phyloP scores from a whole-genome alignment of 2,888 invertebrate genomes.

The Drosophila mettleri region DNA sequence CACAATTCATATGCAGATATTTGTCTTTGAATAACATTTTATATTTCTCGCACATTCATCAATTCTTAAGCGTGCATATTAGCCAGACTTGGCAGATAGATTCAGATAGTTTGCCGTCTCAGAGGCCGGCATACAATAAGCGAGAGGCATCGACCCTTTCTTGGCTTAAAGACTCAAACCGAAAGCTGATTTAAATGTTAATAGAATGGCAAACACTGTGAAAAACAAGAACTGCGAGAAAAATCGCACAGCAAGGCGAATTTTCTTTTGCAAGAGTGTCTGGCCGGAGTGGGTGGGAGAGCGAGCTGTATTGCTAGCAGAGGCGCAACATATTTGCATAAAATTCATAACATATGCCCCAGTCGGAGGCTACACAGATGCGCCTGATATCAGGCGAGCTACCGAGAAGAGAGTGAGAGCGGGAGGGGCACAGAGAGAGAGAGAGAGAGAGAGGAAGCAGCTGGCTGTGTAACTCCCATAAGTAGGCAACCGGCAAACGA shows the following conservation, averaged over 20 bases:
- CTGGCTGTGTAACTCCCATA: constrained; percentile 1
- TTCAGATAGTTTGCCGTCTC: neutral
- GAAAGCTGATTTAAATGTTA: constrained; percentile 64
- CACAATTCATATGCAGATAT: too few species aligned
- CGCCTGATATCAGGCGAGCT: neutral
- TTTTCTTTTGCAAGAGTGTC: constrained; percentile 29
- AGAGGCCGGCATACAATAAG: neutral
- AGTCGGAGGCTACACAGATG: constrained; percentile 15
- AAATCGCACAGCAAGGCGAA: constrained; percentile 42
- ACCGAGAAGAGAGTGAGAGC: neutral
- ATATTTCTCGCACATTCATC: neutral
- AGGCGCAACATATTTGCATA: constrained; percentile 65
- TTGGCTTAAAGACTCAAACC: constrained; percentile 6
- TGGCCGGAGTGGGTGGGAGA: neutral
- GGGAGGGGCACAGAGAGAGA: neutral
- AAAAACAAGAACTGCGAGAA: constrained; percentile 13
- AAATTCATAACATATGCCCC: constrained; percentile 74
- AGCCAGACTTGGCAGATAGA: neutral
- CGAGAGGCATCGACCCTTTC: constrained; percentile 5
- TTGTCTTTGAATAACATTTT: too few species aligned
- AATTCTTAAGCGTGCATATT: neutral
- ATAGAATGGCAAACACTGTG: constrained; percentile 42
- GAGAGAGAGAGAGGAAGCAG: neutral
- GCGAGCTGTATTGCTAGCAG: constrained; percentile 17
- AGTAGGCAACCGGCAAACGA: constrained; percentile 43